Base-by-base conservation (phyloP, 1,140 invertebrate genomes). In the Drosophila kikkawai region DNA sequence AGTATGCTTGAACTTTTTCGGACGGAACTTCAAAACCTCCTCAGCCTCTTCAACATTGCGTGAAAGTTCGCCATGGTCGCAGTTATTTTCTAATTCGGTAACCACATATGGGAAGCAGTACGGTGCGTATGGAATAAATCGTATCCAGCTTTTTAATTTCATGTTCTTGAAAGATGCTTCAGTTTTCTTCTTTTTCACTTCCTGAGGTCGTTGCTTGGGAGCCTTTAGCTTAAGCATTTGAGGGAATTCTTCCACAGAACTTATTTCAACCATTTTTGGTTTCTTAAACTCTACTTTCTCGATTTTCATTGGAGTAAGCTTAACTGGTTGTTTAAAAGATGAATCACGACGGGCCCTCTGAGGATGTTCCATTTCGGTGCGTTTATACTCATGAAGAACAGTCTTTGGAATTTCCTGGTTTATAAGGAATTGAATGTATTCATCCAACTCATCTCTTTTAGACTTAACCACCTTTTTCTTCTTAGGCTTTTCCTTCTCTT, bases 371-470 rank as follows among this genome's bases (percentile, higher is more conserved):
- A 92, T 76, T 34, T 90, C 91, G 3, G 85, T 75, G 34, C 91
- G 88, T 44, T 90, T 68, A 57, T 92, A 93, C 4, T 83, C 83
- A 76, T 90, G 82, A 37, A 93, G 59, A 36, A 92, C 84, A 26
- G 93, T 92, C 68, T 93, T 93, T 7, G 86, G 87, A 75, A 93
- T 90, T 82, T 94, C 92, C 50, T 88, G 82, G 51, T 93, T 82
- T 55, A 92, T 92, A 0, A 93, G 66, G 41, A 88, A 91, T 60
- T 92, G 87, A 39, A 93, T 92, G n/a, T 93, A 93, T 15, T 93
- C 92, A 67, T 93, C 91, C 56, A 93, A 57, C 26, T 93, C 92
- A 67, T 93, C 79, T 17, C 86, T 80, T 44, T 92, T 92, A 8
- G 91, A 74, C 32, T 92, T 93, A 4, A 78, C 45, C 7, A 78